phyloP scores from a whole-genome alignment of 2,888 invertebrate species.

The Phyllotreta cruciferae region DNA sequence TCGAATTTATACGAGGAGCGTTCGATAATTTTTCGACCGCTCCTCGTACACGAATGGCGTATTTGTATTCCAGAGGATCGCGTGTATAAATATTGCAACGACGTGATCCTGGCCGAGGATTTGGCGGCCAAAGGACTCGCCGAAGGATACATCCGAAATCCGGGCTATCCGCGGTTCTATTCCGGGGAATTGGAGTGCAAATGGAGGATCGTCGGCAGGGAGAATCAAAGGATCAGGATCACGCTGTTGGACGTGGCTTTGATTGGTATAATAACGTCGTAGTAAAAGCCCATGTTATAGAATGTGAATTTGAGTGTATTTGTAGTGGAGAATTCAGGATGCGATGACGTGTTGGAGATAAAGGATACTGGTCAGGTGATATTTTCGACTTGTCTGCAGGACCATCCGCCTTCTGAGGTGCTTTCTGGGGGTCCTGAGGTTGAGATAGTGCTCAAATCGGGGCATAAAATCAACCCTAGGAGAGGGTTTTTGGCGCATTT shows the following conservation, averaged over 20 bases:
- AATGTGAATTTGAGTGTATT: not conserved
- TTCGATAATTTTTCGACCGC: not conserved
- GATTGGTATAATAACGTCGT: conserved; percentile 64
- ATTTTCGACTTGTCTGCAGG: conserved; percentile 65
- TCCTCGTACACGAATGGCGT: not conserved
- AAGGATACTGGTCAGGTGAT: conserved; percentile 62
- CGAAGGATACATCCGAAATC: conserved; percentile 73
- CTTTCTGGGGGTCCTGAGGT: conserved; percentile 61
- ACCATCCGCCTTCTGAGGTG: conserved; percentile 62
- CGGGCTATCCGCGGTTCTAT: conserved; percentile 79
- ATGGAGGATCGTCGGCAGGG: conserved; percentile 70
- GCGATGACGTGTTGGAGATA: conserved; percentile 64
- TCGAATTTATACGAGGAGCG: not conserved
- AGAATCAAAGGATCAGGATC: conserved; percentile 70
- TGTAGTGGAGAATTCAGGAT: conserved; percentile 32
- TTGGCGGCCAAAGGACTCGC: conserved; percentile 56
- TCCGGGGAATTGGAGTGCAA: conserved; percentile 70
- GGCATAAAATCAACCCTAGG: conserved; percentile 59
- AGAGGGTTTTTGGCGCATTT: conserved; percentile 71
- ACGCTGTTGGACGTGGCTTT: conserved; percentile 75
- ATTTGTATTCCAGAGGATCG: conserved; percentile 57
- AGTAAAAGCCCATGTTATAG: not conserved
- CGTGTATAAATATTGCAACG: conserved; percentile 63
- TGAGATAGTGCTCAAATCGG: conserved; percentile 51
- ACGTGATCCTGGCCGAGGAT: conserved; percentile 57